These are phyloP conservation scores for Archocentrus centrarchus DNA, from an alignment of 2,113 vertebrate genomes.

Conservation along the genomic window DNA sequence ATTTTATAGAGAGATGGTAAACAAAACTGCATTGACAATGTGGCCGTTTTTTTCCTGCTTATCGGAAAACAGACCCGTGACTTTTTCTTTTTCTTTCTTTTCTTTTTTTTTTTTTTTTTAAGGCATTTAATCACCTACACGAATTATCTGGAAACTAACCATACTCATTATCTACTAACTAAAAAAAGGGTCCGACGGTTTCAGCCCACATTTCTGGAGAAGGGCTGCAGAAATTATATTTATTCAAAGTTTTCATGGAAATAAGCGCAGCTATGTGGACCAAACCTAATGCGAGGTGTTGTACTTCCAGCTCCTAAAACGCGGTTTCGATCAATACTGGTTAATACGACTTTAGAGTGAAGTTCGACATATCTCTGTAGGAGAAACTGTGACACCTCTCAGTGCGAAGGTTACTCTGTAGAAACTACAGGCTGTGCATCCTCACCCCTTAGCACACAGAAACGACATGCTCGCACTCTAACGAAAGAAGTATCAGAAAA, in stretches of 20 bases:
- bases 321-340: not conserved
- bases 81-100: no score
- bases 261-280: not conserved
- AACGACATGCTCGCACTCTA: not conserved
- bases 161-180: not conserved
- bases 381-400: not conserved
- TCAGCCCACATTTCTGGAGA: not conserved
- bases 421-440: not conserved
- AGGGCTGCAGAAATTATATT: not conserved
- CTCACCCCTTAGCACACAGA: not conserved
- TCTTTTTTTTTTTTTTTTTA: no score
- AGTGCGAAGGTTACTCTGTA: not conserved
- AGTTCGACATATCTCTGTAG: conserved; percentile 22
- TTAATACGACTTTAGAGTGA: conserved; percentile 17
- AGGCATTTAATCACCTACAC: not conserved
- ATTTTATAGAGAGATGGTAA: not conserved
- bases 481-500: not conserved
- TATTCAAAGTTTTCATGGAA: not conserved
- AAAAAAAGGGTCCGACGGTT: not conserved
- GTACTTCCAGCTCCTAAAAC: not conserved
- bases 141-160: not conserved
- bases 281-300: not conserved
- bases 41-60: not conserved
- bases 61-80: not conserved
- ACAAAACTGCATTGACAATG: not conserved